Evolutionary conservation across 2,888 invertebrate genomes (phyloP), one percentile per base, ranked within the genome.

Genomic region (Liopterus haemorrhoidalis): DNA sequence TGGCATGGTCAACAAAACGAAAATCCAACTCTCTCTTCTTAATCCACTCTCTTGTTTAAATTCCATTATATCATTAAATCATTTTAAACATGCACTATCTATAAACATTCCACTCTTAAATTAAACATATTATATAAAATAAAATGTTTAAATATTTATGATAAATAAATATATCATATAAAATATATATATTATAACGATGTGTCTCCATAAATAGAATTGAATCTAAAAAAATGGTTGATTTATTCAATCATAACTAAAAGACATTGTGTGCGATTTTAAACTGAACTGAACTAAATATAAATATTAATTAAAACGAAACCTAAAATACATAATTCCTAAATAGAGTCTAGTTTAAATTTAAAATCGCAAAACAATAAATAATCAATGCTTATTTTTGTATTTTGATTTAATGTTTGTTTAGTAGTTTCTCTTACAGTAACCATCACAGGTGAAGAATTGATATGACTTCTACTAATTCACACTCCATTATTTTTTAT

Each of bases 141-240:
- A 39, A 39, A 28, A 39, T 21, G 27, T 37, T 24, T 25, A 21
- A 35, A 18, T 28, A 39, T 21, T 14, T 39, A 11, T 28, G 28
- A 14, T 16, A 28, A 18, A 37, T 37, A 27, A 35, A 39, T 37
- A 20, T 18, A 45, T 22, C 12, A 36, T 20, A 41, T 40, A 40
- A 35, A 46, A 46, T 24, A 46, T 32, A 46, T 46, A 46, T 46
- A 53, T 58, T 60, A 62, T 63, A 63, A 60, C 53, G 63, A 63
- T 63, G 62, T 59, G 63, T 63, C 63, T 63, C 62, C 63, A 62
- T 54, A 46, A 46, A 41, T 38, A 35, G 36, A 30, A 35, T 38
- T 35, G 41, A 33, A 46, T 41, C 14, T 9, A 20, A 38, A 11
- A 20, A 27, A 41, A 37, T 41, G 14, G 22, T 20, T 30, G 15